Evolutionary conservation across 2,113 vertebrate species (phyloP).

Genomic region (Sebastes schlegelii): DNA sequence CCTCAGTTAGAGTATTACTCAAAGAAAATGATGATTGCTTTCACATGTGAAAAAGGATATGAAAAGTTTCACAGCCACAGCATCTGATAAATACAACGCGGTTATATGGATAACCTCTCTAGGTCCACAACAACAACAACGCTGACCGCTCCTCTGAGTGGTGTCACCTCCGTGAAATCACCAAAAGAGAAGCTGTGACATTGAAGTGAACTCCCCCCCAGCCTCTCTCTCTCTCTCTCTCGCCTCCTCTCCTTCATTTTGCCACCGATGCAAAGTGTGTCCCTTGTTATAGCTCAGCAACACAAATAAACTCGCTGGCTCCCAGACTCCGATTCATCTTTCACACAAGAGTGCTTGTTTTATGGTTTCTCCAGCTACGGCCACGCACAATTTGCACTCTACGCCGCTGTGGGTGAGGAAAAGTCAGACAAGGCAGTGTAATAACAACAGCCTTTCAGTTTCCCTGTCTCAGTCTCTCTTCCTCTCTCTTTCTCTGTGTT

Average conservation of each 20-base stretch:
- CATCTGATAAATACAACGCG: neutral
- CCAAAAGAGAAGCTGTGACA: conserved; percentile 16
- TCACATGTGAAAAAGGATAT: neutral
- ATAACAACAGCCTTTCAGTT: conserved; percentile 39
- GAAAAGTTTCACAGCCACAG: neutral
- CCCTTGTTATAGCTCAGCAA: conserved; percentile 55
- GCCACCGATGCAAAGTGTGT: conserved; percentile 35
- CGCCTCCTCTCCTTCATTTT: conserved; percentile 25
- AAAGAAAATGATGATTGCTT: neutral
- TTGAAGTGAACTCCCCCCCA: conserved; percentile 23
- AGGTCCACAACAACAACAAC: neutral
- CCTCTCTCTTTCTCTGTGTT: neutral
- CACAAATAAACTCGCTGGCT: conserved; percentile 61
- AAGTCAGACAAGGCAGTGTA: conserved; percentile 20
- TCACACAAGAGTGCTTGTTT: conserved; percentile 54
- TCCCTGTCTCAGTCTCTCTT: conserved; percentile 12
- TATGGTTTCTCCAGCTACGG: conserved; percentile 56
- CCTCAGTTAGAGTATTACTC: neutral
- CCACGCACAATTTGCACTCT: conserved; percentile 62
- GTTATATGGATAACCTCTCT: neutral
- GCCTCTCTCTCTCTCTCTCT: neutral
- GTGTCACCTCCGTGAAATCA: conserved; percentile 1
- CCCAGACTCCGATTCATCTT: conserved; percentile 56
- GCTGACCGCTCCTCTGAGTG: neutral
- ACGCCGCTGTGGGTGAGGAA: conserved; percentile 27